phyloP scores from a whole-genome alignment of 1,140 invertebrate genomes.

The Popillia japonica region DNA sequence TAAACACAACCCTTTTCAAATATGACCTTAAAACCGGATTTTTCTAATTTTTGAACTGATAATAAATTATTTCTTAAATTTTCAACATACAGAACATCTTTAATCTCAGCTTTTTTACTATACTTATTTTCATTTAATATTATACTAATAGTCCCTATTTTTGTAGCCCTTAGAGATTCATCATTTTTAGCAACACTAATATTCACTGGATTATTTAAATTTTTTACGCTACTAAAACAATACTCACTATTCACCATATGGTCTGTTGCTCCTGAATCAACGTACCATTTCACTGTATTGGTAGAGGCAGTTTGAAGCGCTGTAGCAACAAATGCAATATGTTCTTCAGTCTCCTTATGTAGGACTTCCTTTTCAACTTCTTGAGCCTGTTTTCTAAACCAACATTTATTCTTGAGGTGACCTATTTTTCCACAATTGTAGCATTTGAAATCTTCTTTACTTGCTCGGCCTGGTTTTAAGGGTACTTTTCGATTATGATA shows the following conservation, averaged over 20 bases:
- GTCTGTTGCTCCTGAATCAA: constrained; percentile 30
- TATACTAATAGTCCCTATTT: constrained; percentile 15
- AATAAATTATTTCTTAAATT: constrained; percentile 33
- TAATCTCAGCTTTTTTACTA: neutral
- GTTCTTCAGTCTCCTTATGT: constrained; percentile 18
- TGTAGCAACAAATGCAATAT: constrained; percentile 17
- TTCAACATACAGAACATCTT: constrained; percentile 31
- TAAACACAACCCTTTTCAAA: constrained; percentile 22
- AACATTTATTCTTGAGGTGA: constrained; percentile 10
- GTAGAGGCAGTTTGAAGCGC: neutral
- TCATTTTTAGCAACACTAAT: constrained; percentile 4
- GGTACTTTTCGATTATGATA: too few species aligned
- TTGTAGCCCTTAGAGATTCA: constrained; percentile 2
- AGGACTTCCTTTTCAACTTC: neutral
- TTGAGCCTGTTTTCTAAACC: constrained; percentile 13
- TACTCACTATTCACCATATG: too few species aligned
- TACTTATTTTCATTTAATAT: neutral
- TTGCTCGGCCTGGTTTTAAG: neutral
- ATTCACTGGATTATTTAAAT: too few species aligned
- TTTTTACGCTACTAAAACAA: too few species aligned
- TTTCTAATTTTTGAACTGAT: constrained; percentile 37
- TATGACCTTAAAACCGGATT: constrained; percentile 8
- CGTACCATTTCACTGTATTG: neutral
- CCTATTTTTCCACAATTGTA: constrained; percentile 23
- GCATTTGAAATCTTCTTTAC: neutral